Percentiles rank a stretch among this genome's conserved stretches.
These are phyloP conservation scores for Cephalotes varians DNA, from an alignment of 2,888 invertebrate genomes.

Conservation along the genomic window DNA sequence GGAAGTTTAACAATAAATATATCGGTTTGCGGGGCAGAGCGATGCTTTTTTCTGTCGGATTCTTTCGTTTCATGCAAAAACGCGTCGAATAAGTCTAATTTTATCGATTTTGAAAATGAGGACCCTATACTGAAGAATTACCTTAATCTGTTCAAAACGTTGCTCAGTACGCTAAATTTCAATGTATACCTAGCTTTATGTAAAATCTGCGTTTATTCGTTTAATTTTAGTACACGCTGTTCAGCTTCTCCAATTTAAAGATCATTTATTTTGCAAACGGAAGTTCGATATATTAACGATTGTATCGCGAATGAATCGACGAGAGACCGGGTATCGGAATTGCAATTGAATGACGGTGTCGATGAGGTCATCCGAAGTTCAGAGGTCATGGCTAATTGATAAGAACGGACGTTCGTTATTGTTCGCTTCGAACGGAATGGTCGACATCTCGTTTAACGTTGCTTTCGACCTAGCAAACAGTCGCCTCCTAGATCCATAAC, in stretches of 20 bases:
- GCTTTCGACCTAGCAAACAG: background rate
- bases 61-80: too few species aligned
- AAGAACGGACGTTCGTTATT: constrained; percentile 24
- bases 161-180: too few species aligned
- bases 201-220: background rate
- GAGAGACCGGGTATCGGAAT: background rate
- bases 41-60: too few species aligned
- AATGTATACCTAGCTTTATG: too few species aligned
- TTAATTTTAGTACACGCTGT: background rate
- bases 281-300: background rate
- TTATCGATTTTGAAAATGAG: too few species aligned
- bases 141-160: too few species aligned
- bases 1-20: too few species aligned
- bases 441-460: constrained; percentile 10
- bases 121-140: too few species aligned
- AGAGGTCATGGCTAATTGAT: constrained; percentile 55
- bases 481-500: constrained; percentile 4
- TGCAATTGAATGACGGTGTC: background rate
- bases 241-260: background rate
- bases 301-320: background rate
- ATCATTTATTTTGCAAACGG: background rate
- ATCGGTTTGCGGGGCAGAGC: too few species aligned
- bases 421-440: background rate
- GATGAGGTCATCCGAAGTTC: constrained; percentile 3
- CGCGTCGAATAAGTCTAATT: too few species aligned